Evolutionary conservation across 1,140 invertebrate genomes (phyloP).

Genomic region (Vanessa tameamea): DNA sequence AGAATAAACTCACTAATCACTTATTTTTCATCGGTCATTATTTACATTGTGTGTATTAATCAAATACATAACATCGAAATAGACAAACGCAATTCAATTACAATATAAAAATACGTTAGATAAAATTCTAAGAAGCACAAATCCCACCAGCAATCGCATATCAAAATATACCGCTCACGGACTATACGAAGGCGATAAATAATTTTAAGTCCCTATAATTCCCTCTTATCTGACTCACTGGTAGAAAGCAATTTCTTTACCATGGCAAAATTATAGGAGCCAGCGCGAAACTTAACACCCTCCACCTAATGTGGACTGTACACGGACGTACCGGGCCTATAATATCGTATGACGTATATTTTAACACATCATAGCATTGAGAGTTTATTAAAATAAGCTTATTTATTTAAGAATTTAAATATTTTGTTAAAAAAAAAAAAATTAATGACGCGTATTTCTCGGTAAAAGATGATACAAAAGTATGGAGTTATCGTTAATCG

Average conservation of each 20-base stretch:
- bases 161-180: constrained; percentile 32
- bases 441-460: no score
- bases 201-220: constrained; percentile 66
- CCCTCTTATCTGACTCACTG: constrained; percentile 56
- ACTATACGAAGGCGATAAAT: constrained; percentile 47
- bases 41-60: no score
- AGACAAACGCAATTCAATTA: neutral
- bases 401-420: neutral
- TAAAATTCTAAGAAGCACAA: neutral
- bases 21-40: no score
- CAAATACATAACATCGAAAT: no score
- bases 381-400: neutral
- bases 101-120: neutral
- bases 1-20: no score
- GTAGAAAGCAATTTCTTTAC: constrained; percentile 63
- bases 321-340: constrained; percentile 35
- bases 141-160: constrained; percentile 5
- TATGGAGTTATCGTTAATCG: no score
- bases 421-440: no score
- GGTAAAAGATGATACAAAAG: no score
- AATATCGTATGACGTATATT: neutral
- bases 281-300: constrained; percentile 55
- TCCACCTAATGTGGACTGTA: constrained; percentile 47
- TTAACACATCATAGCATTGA: neutral
- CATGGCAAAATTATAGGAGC: constrained; percentile 62